phyloP scores from a whole-genome alignment of 2,888 invertebrate genomes.

The Sarcophaga variegata region DNA sequence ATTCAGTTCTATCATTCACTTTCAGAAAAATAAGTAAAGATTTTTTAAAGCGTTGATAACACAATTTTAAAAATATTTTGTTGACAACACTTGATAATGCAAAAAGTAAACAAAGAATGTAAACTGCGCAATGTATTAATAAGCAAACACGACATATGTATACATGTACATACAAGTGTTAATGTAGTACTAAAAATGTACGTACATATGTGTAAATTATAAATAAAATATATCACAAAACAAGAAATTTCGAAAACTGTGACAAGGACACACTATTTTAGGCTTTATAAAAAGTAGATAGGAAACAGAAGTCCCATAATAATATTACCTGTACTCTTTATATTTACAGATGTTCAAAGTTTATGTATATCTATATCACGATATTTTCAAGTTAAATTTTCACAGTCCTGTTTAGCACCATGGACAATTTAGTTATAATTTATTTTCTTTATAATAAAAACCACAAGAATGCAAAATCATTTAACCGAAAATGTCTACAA shows the following conservation, averaged over 20 bases:
- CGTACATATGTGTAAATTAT: background rate
- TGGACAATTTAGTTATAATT: conserved; percentile 57
- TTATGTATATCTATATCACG: too few species aligned
- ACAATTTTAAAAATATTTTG: too few species aligned
- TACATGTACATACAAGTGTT: conserved; percentile 1
- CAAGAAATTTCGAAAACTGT: conserved; percentile 57
- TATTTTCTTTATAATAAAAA: conserved; percentile 28
- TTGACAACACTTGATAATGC: background rate
- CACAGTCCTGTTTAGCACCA: conserved; percentile 24
- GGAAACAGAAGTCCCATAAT: too few species aligned
- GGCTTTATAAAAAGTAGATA: background rate
- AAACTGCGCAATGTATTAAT: conserved; percentile 34
- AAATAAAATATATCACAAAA: conserved; percentile 31
- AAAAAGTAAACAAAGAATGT: conserved; percentile 6
- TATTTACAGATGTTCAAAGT: too few species aligned
- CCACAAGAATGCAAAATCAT: conserved; percentile 19
- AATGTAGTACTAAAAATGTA: background rate
- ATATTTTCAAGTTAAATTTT: background rate
- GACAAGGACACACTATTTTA: conserved; percentile 61
- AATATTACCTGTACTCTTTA: too few species aligned
- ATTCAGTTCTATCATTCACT: too few species aligned
- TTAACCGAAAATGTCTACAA: conserved; percentile 44
- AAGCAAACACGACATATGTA: conserved; percentile 7
- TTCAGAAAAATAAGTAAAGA: too few species aligned
- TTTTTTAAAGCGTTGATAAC: too few species aligned